Base-by-base conservation (phyloP, 2,888 invertebrate species). In the Coelinius sp. region DNA sequence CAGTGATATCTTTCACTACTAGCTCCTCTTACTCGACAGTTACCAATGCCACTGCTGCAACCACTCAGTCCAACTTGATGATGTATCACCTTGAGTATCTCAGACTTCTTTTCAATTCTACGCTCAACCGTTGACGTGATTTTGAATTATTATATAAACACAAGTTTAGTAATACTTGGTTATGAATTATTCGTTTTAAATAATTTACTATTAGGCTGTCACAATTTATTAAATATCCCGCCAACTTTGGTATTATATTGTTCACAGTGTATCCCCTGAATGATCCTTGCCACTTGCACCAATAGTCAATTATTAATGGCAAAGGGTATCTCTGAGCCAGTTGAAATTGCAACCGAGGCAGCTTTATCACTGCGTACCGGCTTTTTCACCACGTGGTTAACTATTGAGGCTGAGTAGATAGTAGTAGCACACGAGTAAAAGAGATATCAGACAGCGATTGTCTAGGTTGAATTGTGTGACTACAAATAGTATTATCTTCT, bases 11-110 rank as follows among this genome's bases (percentile, higher is more conserved):
- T 77, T 75, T 76, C 83, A 83, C 81, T 80, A 82, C 81, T 83
- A 65, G 38, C 22, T 24, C 41, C 79, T 80, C 81, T 80, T 78
- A 78, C 80, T 76, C 78, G 81, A 79, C 78, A 77, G 62, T 76
- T 72, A n/a, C 52, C 73, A 38, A 68, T 67, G 17, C n/a, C 25
- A 56, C 35, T 20, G 24, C n/a, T 27, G 52, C 27, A 62, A 35
- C 22, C 59, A 62, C 65, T 31, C 41, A 63, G 27, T 64, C 25
- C 64, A 35, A 68, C 41, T 12, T 73, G 67, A 10, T 73, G 75
- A 53, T 75, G 38, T 59, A 59, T 35, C 59, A 59, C 59, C 35
- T 59, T 59, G 59, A 31, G 35, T 35, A 59, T 14, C 17, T 59
- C 20, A 17, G 31, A 31, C 12, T 31, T 35, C 31, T 17, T 35